Evolutionary conservation across 2,888 invertebrate species (phyloP).

Genomic region (Polymixis lichenea): DNA sequence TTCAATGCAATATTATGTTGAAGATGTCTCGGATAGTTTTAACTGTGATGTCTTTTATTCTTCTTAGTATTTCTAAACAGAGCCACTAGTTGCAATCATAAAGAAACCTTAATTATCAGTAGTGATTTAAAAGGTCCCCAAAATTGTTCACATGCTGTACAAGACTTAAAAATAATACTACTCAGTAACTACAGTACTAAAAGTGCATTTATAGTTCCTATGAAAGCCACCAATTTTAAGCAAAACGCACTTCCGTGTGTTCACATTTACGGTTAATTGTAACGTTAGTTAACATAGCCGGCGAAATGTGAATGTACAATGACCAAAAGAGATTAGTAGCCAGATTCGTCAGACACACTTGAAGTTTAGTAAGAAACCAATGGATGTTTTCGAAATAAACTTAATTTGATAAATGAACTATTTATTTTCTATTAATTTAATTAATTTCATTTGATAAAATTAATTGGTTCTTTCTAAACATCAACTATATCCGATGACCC

Average conservation of each 20-base stretch:
- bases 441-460: too few relatives aligned
- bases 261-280: not conserved
- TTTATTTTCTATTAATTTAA: too few relatives aligned
- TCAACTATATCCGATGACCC: too few relatives aligned
- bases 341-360: too few relatives aligned
- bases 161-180: not conserved
- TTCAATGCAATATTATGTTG: constrained; percentile 60
- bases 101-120: not conserved
- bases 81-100: constrained; percentile 31
- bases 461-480: too few relatives aligned
- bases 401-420: too few relatives aligned
- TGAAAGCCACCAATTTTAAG: not conserved
- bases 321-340: too few relatives aligned
- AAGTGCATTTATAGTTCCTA: constrained; percentile 3
- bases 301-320: too few relatives aligned
- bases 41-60: constrained; percentile 62
- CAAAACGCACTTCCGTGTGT: not conserved
- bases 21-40: constrained; percentile 56
- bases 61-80: constrained; percentile 53
- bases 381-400: too few relatives aligned
- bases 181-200: too few relatives aligned
- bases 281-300: too few relatives aligned
- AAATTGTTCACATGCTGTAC: constrained; percentile 4
- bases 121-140: constrained; percentile 8
- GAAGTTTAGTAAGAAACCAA: too few relatives aligned